Evolutionary conservation across 2,113 vertebrate species (phyloP).

Genomic region (Phaethornis superciliosus): DNA sequence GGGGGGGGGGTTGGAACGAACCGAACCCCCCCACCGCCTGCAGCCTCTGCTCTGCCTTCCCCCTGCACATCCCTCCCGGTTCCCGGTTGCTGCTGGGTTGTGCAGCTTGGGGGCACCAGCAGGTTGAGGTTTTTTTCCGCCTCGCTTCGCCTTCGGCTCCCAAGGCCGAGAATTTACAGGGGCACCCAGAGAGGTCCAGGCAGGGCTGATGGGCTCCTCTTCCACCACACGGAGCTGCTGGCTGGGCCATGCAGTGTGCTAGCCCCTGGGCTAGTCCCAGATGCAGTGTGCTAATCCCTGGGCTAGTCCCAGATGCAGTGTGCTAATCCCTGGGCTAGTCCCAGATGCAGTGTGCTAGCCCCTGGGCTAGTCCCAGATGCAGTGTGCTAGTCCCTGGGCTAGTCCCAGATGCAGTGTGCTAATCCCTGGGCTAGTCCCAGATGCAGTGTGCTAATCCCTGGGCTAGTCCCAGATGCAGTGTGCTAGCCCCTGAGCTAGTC

Average conservation of each 20-base stretch:
- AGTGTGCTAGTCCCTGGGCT: too few species aligned
- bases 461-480: too few species aligned
- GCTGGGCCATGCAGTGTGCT: not conserved
- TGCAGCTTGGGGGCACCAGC: constrained; percentile 37
- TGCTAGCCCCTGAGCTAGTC: fast-evolving
- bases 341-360: too few species aligned
- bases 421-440: fast-evolving
- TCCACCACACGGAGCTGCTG: fast-evolving
- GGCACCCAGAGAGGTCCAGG: not conserved
- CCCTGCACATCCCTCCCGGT: not conserved
- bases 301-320: fast-evolving
- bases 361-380: fast-evolving
- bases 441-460: too few species aligned
- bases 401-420: fast-evolving
- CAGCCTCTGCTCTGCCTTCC: not conserved
- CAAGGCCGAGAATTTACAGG: not conserved
- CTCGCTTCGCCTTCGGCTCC: not conserved
- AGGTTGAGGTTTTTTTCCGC: not conserved
- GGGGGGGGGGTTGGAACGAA: too few species aligned
- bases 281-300: fast-evolving
- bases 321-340: too few species aligned
- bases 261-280: too few species aligned
- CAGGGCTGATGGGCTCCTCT: not conserved
- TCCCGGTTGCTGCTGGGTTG: constrained; percentile 8
- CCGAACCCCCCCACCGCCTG: not conserved